Evolutionary conservation across 2,113 vertebrate species (phyloP).

Genomic region (Xerus inauris): DNA sequence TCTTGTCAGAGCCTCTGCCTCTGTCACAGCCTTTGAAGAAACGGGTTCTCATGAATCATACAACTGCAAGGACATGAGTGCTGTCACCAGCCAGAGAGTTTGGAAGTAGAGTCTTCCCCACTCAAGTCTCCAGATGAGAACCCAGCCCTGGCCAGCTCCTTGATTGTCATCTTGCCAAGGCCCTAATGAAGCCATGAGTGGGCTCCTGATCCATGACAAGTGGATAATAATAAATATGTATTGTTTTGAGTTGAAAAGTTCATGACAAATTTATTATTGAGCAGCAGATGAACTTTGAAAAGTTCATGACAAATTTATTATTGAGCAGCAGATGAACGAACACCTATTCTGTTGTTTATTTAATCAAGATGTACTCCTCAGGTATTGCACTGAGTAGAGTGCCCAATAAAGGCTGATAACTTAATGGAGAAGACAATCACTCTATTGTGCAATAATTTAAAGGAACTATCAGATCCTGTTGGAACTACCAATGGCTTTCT

Average conservation of each 20-base stretch:
- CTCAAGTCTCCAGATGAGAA: not conserved
- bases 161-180: not conserved
- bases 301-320: not conserved
- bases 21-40: not conserved
- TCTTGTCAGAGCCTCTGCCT: not conserved
- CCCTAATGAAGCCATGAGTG: not conserved
- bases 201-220: not conserved
- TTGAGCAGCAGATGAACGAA: not conserved
- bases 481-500: not conserved
- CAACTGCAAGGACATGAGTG: not conserved
- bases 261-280: not conserved
- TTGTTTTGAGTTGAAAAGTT: not conserved
- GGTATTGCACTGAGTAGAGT: not conserved
- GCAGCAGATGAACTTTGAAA: no score
- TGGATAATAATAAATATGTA: not conserved
- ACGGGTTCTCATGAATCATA: not conserved
- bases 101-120: not conserved
- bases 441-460: not conserved
- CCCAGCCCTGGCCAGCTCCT: not conserved
- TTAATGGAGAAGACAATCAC: not conserved
- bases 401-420: not conserved
- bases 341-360: not conserved
- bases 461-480: not conserved
- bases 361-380: not conserved
- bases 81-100: not conserved